phyloP scores from a whole-genome alignment of 2,113 vertebrate genomes.

The Microcebus jonahi region DNA sequence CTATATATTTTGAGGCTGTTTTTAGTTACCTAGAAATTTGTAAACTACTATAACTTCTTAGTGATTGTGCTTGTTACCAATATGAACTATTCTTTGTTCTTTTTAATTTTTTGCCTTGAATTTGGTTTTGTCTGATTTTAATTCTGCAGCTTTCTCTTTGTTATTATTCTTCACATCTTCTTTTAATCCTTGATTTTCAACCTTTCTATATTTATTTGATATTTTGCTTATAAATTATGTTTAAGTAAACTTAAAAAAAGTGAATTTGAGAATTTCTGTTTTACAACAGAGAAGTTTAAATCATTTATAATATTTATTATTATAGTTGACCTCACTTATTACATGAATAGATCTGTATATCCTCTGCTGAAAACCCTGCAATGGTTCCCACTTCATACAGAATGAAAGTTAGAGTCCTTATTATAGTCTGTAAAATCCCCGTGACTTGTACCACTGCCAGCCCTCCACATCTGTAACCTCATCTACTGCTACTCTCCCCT shows the following conservation, averaged over 20 bases:
- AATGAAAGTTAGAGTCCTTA: background rate
- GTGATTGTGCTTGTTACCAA: background rate
- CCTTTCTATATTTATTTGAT: background rate
- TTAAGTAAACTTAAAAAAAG: background rate
- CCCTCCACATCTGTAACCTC: background rate
- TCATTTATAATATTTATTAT: slow-evolving; percentile 6
- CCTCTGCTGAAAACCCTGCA: background rate
- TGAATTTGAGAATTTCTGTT: background rate
- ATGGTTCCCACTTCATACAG: background rate
- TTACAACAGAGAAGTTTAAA: slow-evolving; percentile 12
- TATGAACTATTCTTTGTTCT: background rate
- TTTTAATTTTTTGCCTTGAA: slow-evolving; percentile 1
- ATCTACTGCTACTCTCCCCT: background rate
- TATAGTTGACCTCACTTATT: background rate
- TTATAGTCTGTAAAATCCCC: background rate
- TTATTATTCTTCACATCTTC: background rate
- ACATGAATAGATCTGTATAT: background rate
- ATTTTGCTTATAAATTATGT: background rate
- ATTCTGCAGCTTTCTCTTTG: background rate
- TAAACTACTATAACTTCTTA: background rate
- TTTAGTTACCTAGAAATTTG: background rate
- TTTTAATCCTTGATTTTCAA: background rate
- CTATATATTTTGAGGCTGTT: background rate
- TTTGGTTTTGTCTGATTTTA: slow-evolving; percentile 29
- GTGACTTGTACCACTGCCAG: background rate